Base-by-base conservation (phyloP, 2,888 invertebrate genomes). In the Napeogenes sylphis region DNA sequence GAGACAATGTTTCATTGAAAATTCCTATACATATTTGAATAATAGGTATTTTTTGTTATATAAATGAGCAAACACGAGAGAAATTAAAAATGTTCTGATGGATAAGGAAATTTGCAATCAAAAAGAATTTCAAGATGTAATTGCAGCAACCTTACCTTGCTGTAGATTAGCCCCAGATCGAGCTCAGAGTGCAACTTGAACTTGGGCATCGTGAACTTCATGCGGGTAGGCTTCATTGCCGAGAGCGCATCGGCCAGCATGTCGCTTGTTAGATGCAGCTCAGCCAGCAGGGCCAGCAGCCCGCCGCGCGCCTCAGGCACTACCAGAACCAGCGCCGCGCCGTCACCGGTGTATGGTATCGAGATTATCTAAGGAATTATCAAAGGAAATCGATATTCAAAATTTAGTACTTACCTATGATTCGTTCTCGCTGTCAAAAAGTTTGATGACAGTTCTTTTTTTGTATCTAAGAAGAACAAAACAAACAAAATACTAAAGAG, bases 161-260 rank as follows among this genome's bases (percentile, higher is more conserved):
- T 13, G 66, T 76, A 81, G 51, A 78, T 45, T 0, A 6, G 2
- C 0, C 58, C 66, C 0, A 84, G 68, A 65, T 83, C 68, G 4
- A 79, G 51, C 14, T 70, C 60, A 0, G 74, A 62, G 45, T 76
- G 70, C 33, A 81, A 73, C 67, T 74, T 81, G 77, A 96, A 96
- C 74, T 92, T 94, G 0, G 96, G 97, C 62, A 97, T 82, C 4
- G 89, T 87, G 0, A 97, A 84, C 0, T 88, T 79, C 0, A 96
- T 91, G 0, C 38, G 33, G 2, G 13, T 71, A 67, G 0, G 75
- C 74, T 6, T 93, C 79, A 80, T 92, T 88, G 4, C 82, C 61
- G 73, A 92, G 92, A 76, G 93, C 64, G 14, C 91, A 73, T 12
- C 70, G 59, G 78, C 75, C 2, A 87, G 62, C 3, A 80, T 54